Base-by-base conservation (phyloP, 2,888 invertebrate species). In the Drosophila ezoana region DNA sequence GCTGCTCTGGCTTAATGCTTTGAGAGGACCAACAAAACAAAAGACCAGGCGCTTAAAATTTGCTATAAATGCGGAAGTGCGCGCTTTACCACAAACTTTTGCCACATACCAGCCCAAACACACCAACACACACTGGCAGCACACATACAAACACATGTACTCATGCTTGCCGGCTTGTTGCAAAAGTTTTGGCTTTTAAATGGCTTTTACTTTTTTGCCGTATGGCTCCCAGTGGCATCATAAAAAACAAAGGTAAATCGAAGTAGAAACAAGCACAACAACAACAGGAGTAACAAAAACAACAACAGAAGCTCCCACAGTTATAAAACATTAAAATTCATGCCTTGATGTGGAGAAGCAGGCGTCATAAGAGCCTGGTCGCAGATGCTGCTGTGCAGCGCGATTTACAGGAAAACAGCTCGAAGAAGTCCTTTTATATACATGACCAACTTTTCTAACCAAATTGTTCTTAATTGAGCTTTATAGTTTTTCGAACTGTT, bases 381-480 rank as follows among this genome's bases (percentile, higher is more conserved):
- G 53, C 83, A 47, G 63, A 71, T 69, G 78, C 59, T 44, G 16
- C 40, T n/a, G 40, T 4, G 51, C 8, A 28, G 18, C 28, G 45
- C 49, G 16, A 41, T 37, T 48, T 28, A 48, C 37, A 18, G n/a
- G 13, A 37, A 13, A 52, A 37, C 40, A 35, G 23, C 38, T 45
- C 44, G 14, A 18, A 18, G 41, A 58, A 44, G 52, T 64, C 66
- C 47, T 69, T 51, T 69, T 60, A 49, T 44, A 68, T 63, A 58
- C 74, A 54, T 60, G 23, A 18, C 40, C 56, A 87, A 82, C 70
- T 71, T 89, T 83, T 64, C 48, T 54, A 56, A 38, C 78, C 77
- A 85, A 89, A 85, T 85, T 87, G 88, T 89, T 85, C 85, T 87
- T 89, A 89, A 82, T 89, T 87, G 81, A 57, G 85, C 82, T 87